Base-by-base conservation (phyloP, 1,140 invertebrate species). In the Drosophila auraria region DNA sequence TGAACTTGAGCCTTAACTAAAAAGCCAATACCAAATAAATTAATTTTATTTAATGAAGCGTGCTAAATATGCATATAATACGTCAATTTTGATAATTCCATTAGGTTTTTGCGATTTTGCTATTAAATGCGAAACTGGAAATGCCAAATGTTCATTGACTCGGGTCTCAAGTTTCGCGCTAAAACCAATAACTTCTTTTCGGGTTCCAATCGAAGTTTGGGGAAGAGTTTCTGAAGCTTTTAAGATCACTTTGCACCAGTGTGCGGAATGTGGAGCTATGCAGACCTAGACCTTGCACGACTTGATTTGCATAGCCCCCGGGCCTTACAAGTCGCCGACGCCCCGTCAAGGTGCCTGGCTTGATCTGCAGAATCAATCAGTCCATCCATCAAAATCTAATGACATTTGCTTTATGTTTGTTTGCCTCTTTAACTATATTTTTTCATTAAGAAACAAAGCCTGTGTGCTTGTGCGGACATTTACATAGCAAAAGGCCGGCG, bases 221-320 rank as follows among this genome's bases (percentile, higher is more conserved):
- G 15, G 7, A 14, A 53, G 20, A 11, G 1, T 1, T 1, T 23
- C n/a, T 1, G 17, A 33, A 38, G 14, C 36, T 57, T 58, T 45
- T 38, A 2, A 25, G 20, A 38, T 17, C 2, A 25, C 25, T 44
- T 54, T 9, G 54, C 15, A 9, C 45, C 84, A 87, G 69, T 87
- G 84, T 87, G 74, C 70, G 40, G 25, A 51, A 45, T 49, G 20
- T 53, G 40, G 44, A 57, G 62, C 51, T 61, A 81, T 71, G 70
- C 60, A 80, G 66, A 72, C 66, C 80, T 68, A 90, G 82, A 82
- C 84, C 84, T 89, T 90, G 84, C 84, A 84, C 82, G 82, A 83
- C 30, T 69, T 47, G 74, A 84, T 82, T 78, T 66, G 69, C 69
- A 80, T 80, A 80, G 27, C 27, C 27, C 42, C 23, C 38, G 14